Evolutionary conservation across 2,797 vertebrate genomes (phyloP).

Genomic region (Pangasius macronema): DNA sequence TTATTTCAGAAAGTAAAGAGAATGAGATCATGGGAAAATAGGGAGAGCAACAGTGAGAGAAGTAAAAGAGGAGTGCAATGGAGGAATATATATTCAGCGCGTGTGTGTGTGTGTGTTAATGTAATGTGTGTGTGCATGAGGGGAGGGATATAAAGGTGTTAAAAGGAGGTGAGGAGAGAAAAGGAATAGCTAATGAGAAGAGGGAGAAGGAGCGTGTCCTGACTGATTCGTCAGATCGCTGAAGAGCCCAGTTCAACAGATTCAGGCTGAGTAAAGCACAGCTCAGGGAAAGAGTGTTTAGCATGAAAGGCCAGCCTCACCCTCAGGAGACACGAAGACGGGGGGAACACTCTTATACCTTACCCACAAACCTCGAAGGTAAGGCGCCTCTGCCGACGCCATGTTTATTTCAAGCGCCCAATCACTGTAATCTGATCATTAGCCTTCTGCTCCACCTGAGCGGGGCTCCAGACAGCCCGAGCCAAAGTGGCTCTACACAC

Average conservation of each 20-base stretch:
- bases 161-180: conserved; percentile 56
- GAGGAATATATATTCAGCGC: background rate
- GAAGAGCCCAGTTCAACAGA: conserved; percentile 62
- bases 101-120: background rate
- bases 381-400: conserved; percentile 39
- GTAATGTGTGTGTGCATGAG: background rate
- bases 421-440: conserved; percentile 60
- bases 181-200: conserved; percentile 73
- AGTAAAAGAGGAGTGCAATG: background rate
- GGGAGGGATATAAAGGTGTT: conserved; percentile 60
- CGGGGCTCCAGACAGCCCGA: conserved; percentile 49
- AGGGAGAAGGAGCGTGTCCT: conserved; percentile 65
- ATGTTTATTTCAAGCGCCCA: conserved; percentile 58
- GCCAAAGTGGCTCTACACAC: conserved; percentile 46
- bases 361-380: conserved; percentile 47
- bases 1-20: conserved; percentile 27
- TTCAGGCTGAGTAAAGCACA: conserved; percentile 56
- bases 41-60: background rate
- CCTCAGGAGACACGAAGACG: conserved; percentile 41
- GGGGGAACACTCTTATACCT: conserved; percentile 42
- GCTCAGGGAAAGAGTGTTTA: conserved; percentile 49
- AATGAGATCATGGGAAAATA: conserved; percentile 28
- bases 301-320: conserved; percentile 58
- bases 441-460: conserved; percentile 54
- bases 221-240: conserved; percentile 65